Conservation (phyloP, 2,113 vertebrate genomes). For the Apaloderma vittatum region DNA sequence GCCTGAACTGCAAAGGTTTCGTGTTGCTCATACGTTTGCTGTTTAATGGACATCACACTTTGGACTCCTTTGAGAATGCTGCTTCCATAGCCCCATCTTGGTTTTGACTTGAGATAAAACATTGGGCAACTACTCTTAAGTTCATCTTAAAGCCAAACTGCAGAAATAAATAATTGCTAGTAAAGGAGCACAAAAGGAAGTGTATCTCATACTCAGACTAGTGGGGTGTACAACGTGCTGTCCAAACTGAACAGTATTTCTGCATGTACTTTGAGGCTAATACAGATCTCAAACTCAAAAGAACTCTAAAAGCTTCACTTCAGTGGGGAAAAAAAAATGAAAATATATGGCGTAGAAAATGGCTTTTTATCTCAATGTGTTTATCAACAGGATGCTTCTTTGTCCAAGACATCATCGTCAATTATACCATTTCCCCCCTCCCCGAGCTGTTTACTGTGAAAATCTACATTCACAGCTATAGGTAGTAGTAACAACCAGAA, state of each 20-base stretch:
- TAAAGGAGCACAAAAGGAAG: neutral
- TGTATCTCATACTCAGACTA: neutral
- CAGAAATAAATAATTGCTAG: neutral
- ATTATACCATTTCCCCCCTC: neutral
- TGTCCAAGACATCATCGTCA: neutral
- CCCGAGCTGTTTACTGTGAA: slow-evolving; percentile 15
- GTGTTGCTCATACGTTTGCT: neutral
- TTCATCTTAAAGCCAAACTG: neutral
- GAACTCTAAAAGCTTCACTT: neutral
- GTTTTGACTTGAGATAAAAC: neutral
- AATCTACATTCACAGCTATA: slow-evolving; percentile 12
- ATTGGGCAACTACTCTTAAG: neutral
- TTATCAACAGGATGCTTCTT: neutral
- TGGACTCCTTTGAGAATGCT: neutral
- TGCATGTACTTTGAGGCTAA: neutral
- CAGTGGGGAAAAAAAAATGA: neutral
- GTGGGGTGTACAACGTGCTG: neutral
- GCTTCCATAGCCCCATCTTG: neutral
- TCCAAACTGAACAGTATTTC: neutral
- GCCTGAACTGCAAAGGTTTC: neutral
- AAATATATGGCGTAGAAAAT: neutral
- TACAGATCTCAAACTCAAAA: neutral
- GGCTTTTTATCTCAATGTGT: neutral
- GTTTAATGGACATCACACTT: neutral
- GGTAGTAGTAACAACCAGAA: neutral